Evolutionary conservation across 1,140 invertebrate genomes (phyloP), one percentile per base, ranked within the genome.

Genomic region (Onthophagus taurus): DNA sequence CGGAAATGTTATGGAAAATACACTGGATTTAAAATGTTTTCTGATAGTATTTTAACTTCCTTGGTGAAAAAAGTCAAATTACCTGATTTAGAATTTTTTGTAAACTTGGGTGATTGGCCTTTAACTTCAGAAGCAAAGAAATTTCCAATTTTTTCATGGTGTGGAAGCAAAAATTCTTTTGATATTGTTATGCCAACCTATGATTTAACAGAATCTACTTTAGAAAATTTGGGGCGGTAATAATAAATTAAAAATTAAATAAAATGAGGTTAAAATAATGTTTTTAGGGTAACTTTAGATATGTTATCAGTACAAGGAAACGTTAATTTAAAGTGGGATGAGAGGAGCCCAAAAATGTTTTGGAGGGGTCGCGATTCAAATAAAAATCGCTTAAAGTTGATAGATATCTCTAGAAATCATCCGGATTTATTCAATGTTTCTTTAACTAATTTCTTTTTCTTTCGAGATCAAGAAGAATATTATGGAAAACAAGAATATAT

Each of bases 401-500:
- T 96, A 11, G 78, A 85, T 43, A 76, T 97, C 48, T 76, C 84
- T 0, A 70, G 78, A 51, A 68, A 78, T 47, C 53, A 92, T 70
- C 82, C 89, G 3, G 75, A 91, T 42, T 61, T 94, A 0, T 80
- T 95, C 44, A 92, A 97, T 72, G 92, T 80, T 8, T 89, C 89
- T 0, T 73, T 98, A 4, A 97, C 93, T 3, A 93, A 95, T 64
- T 96, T 97, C 65, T 97, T 97, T 61, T 97, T 97, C 69, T 97
- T 91, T 60, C 76, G 78, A 44, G 78, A 95, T 58, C 74, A 91
- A 66, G 81, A 89, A 62, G 64, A 80, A 36, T 75, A 82, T 60
- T 92, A 94, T 75, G 91, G 91, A 16, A 83, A 81, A 59, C 74
- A 78, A 44, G 77, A 80, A 29, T 82, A 89, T 59, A 75, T 93